phyloP scores from a whole-genome alignment of 2,113 vertebrate genomes.

The Anarhynchus alexandrinus region DNA sequence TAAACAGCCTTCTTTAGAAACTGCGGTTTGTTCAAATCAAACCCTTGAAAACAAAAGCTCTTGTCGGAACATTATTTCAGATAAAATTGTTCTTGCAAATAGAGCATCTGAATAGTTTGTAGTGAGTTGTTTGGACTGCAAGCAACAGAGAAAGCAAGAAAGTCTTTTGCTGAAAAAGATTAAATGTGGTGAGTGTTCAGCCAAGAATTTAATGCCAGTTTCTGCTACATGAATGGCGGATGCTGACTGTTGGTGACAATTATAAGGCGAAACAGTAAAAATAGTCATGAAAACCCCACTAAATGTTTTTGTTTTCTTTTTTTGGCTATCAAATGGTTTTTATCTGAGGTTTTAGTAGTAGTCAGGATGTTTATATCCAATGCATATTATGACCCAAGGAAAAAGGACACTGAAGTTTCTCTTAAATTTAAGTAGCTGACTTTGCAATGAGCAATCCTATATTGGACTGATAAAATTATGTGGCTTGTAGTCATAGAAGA shows the following conservation, averaged over 20 bases:
- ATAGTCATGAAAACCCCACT: rapidly evolving
- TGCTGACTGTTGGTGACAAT: background rate
- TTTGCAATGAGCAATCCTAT: background rate
- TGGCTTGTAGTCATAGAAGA: background rate
- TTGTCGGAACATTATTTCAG: background rate
- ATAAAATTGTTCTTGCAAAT: background rate
- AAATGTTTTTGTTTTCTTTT: rapidly evolving
- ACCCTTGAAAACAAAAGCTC: background rate
- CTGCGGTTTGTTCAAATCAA: background rate
- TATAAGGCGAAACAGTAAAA: background rate
- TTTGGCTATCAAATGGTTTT: background rate
- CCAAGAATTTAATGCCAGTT: background rate
- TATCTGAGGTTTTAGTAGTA: background rate
- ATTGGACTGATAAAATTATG: background rate
- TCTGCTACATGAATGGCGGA: background rate
- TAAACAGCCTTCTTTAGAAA: background rate
- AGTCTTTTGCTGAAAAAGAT: background rate
- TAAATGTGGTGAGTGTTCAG: background rate
- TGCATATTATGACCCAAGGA: background rate
- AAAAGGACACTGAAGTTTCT: background rate
- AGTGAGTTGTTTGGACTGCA: background rate
- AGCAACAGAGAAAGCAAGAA: background rate
- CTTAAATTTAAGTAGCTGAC: background rate
- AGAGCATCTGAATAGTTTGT: background rate
- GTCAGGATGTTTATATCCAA: background rate